These are phyloP conservation scores for Bombus soroeensis DNA, from an alignment of 1,140 invertebrate genomes.

Conservation along the genomic window DNA sequence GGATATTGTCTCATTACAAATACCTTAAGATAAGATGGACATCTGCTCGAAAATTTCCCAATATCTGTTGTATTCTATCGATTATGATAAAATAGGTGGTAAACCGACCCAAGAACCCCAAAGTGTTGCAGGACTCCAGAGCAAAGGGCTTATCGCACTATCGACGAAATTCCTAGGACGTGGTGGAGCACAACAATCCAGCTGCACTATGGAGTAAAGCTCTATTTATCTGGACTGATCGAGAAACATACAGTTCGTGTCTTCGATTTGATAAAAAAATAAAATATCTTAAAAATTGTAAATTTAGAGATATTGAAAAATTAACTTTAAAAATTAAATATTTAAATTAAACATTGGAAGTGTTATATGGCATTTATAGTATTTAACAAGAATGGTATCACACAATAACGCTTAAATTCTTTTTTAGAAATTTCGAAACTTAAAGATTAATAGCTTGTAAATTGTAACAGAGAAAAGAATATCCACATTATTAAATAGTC, in stretches of 20 bases:
- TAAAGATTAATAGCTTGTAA: not conserved
- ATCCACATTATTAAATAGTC: not conserved
- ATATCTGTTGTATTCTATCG: not conserved
- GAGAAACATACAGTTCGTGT: not conserved
- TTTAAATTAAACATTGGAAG: no score
- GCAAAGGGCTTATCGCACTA: not conserved
- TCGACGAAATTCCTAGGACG: not conserved
- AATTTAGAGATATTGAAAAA: not conserved
- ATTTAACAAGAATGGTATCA: no score
- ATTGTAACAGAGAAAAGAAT: not conserved
- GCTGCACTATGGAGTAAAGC: not conserved
- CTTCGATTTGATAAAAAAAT: not conserved
- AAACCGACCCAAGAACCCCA: not conserved
- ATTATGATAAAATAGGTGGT: not conserved
- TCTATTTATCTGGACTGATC: not conserved
- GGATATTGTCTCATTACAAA: no score
- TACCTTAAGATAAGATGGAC: not conserved
- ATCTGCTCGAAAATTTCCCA: not conserved
- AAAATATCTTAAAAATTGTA: not conserved
- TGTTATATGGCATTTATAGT: no score
- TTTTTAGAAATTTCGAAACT: not conserved
- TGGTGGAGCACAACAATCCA: not conserved
- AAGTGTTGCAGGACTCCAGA: not conserved
- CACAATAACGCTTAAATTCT: not conserved
- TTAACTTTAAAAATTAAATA: not conserved